Evolutionary conservation across 2,113 vertebrate genomes (phyloP).

Genomic region (Spheniscus mendiculus): DNA sequence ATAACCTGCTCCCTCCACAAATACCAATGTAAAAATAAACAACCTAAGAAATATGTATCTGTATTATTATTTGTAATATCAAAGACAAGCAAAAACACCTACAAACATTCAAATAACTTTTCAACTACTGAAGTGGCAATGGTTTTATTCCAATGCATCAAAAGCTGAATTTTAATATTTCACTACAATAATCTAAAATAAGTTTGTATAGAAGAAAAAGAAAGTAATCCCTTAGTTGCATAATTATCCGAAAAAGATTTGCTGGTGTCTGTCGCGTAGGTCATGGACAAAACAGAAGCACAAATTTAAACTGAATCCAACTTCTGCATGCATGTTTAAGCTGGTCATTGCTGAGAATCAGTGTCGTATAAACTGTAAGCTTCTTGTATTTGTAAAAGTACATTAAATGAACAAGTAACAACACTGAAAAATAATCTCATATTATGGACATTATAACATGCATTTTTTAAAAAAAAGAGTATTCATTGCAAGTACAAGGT

Average conservation of each 20-base stretch:
- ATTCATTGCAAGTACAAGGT: neutral
- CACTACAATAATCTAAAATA: neutral
- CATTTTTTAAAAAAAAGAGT: neutral
- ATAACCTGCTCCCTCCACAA: neutral
- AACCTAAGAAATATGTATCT: neutral
- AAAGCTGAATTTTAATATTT: neutral
- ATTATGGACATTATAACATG: neutral
- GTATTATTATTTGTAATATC: neutral
- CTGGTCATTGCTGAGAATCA: neutral
- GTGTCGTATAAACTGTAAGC: neutral
- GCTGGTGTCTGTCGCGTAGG: neutral
- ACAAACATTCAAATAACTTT: neutral
- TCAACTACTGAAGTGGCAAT: neutral
- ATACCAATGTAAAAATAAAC: neutral
- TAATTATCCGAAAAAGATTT: neutral
- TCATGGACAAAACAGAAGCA: neutral
- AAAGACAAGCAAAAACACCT: neutral
- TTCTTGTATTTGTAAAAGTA: neutral
- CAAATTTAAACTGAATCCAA: neutral
- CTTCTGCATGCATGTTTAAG: neutral
- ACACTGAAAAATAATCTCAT: neutral
- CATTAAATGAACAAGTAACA: neutral
- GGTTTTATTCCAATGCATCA: neutral
- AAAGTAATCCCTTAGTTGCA: neutral
- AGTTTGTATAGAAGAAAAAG: neutral